These are phyloP conservation scores for Drosophila melanocephala DNA, from an alignment of 2,888 invertebrate genomes.

Conservation along the genomic window DNA sequence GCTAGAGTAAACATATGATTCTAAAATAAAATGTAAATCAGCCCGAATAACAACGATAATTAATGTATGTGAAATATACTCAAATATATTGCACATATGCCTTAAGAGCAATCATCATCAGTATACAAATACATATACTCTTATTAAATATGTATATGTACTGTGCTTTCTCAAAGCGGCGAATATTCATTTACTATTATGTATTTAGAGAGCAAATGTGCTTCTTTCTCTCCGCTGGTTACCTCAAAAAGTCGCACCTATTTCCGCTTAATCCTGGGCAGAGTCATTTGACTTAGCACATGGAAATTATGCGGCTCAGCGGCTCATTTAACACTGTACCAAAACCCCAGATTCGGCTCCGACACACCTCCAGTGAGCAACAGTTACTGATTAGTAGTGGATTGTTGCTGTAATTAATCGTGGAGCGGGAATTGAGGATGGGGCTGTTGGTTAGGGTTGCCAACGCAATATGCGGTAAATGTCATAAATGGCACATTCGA, in stretches of 20 bases:
- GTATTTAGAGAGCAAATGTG: background rate
- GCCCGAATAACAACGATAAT: background rate
- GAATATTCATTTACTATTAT: background rate
- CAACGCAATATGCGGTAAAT: constrained; percentile 46
- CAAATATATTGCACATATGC: background rate
- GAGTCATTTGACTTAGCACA: constrained; percentile 33
- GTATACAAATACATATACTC: background rate
- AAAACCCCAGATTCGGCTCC: background rate
- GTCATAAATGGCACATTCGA: constrained; percentile 65
- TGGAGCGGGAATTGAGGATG: constrained; percentile 14
- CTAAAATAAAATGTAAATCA: background rate
- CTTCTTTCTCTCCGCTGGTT: background rate
- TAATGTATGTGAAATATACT: too few species aligned
- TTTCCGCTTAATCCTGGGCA: background rate
- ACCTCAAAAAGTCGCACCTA: background rate
- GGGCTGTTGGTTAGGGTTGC: constrained; percentile 25
- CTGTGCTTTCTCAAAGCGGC: background rate
- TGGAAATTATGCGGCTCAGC: constrained; percentile 62
- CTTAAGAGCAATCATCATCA: background rate
- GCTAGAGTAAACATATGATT: background rate
- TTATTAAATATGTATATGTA: background rate
- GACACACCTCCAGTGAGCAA: background rate
- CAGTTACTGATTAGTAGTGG: constrained; percentile 52
- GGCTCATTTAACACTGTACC: constrained; percentile 65
- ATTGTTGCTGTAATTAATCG: constrained; percentile 67